Conservation (phyloP, 2,797 vertebrate species). For the Chelon auratus region DNA sequence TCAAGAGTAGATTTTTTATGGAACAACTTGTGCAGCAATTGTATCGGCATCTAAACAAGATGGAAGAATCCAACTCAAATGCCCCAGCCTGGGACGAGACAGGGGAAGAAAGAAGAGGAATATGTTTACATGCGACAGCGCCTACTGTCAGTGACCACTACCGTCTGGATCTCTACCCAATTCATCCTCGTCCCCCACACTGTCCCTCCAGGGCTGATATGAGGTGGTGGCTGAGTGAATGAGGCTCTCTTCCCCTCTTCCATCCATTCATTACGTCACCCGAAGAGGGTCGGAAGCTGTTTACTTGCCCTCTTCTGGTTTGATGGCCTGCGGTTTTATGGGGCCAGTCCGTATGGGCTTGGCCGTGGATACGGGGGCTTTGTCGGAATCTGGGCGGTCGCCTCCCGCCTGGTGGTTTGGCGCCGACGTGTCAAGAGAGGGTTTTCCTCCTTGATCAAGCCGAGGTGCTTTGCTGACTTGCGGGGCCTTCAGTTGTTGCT, state of each 20-base stretch:
- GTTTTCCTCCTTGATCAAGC: slow-evolving; percentile 86
- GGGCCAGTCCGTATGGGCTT: slow-evolving; percentile 99
- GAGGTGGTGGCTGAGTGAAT: slow-evolving; percentile 65
- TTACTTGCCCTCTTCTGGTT: slow-evolving; percentile 97
- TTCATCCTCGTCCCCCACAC: slow-evolving; percentile 48
- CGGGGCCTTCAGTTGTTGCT: slow-evolving; percentile 90
- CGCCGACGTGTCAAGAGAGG: slow-evolving; percentile 83
- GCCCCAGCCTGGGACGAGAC: slow-evolving; percentile 57
- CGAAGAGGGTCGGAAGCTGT: slow-evolving; percentile 51
- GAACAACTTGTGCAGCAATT: slow-evolving; percentile 62
- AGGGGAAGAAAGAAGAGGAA: slow-evolving; percentile 60
- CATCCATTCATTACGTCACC: slow-evolving; percentile 45
- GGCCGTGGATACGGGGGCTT: slow-evolving; percentile 82
- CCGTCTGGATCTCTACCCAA: slow-evolving; percentile 32
- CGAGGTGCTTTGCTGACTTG: slow-evolving; percentile 89
- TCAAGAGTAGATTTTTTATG: slow-evolving; percentile 59
- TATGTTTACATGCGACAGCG: slow-evolving; percentile 51
- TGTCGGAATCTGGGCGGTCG: slow-evolving; percentile 86
- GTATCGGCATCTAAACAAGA: slow-evolving; percentile 63
- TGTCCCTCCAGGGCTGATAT: slow-evolving; percentile 60
- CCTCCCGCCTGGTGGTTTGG: slow-evolving; percentile 80
- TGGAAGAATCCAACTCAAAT: slow-evolving; percentile 68
- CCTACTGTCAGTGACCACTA: slow-evolving; percentile 55
- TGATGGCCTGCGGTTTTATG: slow-evolving; percentile 99
- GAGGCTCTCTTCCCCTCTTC: slow-evolving; percentile 55